Evolutionary conservation across 2,113 vertebrate species (phyloP).

Genomic region (Xiphophorus hellerii): DNA sequence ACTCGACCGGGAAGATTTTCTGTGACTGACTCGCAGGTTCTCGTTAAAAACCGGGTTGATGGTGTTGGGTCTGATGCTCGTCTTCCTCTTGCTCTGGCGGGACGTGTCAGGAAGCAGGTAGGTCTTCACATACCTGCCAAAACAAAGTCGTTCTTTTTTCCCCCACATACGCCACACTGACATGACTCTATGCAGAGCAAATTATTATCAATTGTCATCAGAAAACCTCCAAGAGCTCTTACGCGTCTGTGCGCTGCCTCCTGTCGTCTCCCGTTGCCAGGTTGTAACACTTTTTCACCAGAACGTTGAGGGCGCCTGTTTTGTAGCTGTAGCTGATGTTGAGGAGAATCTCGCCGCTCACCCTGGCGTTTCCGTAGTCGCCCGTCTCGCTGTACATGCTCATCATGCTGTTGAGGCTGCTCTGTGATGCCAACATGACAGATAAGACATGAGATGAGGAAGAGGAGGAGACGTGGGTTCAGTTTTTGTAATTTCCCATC

Average conservation of each 20-base stretch:
- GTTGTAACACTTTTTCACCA: slow-evolving; percentile 93
- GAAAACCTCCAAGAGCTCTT: slow-evolving; percentile 63
- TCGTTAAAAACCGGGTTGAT: slow-evolving; percentile 94
- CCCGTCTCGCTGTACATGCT: slow-evolving; percentile 97
- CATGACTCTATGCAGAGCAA: background rate
- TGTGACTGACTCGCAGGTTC: slow-evolving; percentile 86
- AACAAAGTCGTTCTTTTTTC: background rate
- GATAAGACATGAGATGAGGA: background rate
- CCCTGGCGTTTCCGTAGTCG: slow-evolving; percentile 92
- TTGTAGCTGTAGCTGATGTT: slow-evolving; percentile 94
- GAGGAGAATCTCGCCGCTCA: slow-evolving; percentile 94
- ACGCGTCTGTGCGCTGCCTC: slow-evolving; percentile 94
- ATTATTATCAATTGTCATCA: background rate
- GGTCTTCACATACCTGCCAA: slow-evolving; percentile 91
- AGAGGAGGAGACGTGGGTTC: background rate
- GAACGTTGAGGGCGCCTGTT: slow-evolving; percentile 91
- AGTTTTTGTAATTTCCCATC: background rate
- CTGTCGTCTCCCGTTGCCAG: slow-evolving; percentile 93
- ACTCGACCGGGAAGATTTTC: background rate
- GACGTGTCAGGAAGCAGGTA: slow-evolving; percentile 98
- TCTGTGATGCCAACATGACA: slow-evolving; percentile 75
- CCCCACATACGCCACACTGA: background rate
- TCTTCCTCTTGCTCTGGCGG: slow-evolving; percentile 96
- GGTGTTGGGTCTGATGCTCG: slow-evolving; percentile 92
- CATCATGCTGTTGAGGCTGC: slow-evolving; percentile 94